Conservation (phyloP, 2,113 vertebrate species). For the Isichthys henryi region DNA sequence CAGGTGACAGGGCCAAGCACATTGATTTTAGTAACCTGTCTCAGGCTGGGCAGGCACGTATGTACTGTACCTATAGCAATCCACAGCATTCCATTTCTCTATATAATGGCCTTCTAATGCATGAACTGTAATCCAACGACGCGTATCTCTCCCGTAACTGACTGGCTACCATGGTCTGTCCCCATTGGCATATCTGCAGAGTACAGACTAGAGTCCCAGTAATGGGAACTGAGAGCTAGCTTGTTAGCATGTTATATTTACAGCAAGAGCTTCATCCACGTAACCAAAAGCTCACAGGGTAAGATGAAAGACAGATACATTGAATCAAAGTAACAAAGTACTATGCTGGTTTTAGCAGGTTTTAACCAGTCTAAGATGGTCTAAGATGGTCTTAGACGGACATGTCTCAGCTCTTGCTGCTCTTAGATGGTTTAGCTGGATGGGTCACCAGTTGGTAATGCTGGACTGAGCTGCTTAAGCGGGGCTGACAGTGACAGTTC, state of each 20-base stretch:
- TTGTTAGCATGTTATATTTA: neutral
- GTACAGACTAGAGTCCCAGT: neutral
- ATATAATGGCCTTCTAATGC: neutral
- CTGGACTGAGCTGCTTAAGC: neutral
- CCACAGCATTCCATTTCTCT: neutral
- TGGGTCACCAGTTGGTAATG: neutral
- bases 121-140: neutral
- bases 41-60: neutral
- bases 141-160: neutral
- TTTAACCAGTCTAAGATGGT: neutral
- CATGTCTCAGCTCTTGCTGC: neutral
- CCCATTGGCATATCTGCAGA: slow-evolving; percentile 3
- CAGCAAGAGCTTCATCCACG: neutral
- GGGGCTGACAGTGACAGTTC: neutral
- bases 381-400: neutral
- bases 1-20: neutral
- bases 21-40: neutral
- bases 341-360: neutral
- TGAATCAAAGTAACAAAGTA: neutral
- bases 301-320: neutral
- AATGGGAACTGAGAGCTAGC: neutral
- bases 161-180: neutral
- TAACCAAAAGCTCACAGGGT: neutral
- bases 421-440: too few relatives aligned
- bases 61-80: neutral